Evolutionary conservation across 2,113 vertebrate genomes (phyloP).

Genomic region (Lycaon pictus): DNA sequence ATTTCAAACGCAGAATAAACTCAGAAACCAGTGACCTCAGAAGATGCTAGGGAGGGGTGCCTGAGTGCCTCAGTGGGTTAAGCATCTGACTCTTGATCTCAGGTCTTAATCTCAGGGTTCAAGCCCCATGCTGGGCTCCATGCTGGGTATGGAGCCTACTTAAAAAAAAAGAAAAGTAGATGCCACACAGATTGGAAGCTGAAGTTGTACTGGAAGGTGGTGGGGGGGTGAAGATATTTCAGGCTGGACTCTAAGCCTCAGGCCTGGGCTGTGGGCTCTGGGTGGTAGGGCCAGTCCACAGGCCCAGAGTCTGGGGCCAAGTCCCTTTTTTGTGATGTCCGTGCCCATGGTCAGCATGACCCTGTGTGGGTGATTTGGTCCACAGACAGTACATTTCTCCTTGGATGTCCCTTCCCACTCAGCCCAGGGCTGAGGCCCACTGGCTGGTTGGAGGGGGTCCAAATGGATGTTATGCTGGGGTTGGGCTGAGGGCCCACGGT

Average conservation of each 20-base stretch:
- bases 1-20: constrained; percentile 45
- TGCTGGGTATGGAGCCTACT: background rate
- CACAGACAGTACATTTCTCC: background rate
- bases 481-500: background rate
- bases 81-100: background rate
- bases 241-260: background rate
- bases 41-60: background rate
- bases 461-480: background rate
- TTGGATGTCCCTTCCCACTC: background rate
- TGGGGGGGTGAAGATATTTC: background rate
- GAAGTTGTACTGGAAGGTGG: background rate
- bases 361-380: background rate
- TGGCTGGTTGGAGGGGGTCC: background rate
- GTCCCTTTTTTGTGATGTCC: background rate
- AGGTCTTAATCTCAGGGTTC: background rate
- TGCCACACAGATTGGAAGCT: background rate
- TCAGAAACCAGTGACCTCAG: constrained; percentile 43
- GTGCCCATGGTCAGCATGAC: background rate
- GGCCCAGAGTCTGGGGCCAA: background rate
- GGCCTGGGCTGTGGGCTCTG: background rate
- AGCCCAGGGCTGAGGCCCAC: background rate
- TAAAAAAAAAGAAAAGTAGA: background rate
- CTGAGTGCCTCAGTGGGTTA: background rate
- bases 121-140: background rate
- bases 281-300: background rate